Conservation (phyloP, 2,888 invertebrate species). For the Frankliniella intonsa region DNA sequence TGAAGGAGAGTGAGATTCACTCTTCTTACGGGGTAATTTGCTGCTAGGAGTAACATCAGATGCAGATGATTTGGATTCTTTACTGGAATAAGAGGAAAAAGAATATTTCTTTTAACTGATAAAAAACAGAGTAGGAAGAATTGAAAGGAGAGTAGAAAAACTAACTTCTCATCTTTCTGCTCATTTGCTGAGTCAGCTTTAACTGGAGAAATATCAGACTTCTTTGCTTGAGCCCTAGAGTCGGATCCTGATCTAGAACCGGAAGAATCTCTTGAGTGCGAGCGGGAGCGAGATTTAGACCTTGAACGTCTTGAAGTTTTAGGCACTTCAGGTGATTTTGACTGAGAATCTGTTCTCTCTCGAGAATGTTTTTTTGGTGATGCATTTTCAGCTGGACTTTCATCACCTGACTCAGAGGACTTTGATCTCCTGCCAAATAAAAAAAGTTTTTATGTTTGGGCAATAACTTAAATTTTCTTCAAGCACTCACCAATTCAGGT, state of each 20-base stretch:
- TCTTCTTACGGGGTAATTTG: neutral
- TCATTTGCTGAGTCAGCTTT: slow-evolving; percentile 46
- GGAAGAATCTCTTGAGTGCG: neutral
- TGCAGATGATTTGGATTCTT: slow-evolving; percentile 48
- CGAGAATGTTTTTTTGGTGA: slow-evolving; percentile 41
- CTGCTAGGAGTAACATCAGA: slow-evolving; percentile 45
- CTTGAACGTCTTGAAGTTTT: slow-evolving; percentile 40
- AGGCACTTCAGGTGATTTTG: slow-evolving; percentile 47
- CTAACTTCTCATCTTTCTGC: slow-evolving; percentile 46
- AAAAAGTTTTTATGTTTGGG: neutral
- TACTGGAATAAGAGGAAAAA: slow-evolving; percentile 12
- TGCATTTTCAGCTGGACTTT: slow-evolving; percentile 50
- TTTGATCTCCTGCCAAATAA: slow-evolving; percentile 35
- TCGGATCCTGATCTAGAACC: slow-evolving; percentile 35
- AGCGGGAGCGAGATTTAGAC: neutral
- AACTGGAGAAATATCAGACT: slow-evolving; percentile 47
- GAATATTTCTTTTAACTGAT: neutral
- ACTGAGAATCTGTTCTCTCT: slow-evolving; percentile 48
- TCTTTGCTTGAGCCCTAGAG: slow-evolving; percentile 56
- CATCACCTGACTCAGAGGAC: slow-evolving; percentile 51
- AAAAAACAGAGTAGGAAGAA: neutral
- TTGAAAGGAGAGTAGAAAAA: slow-evolving; percentile 32
- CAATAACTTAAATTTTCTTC: neutral
- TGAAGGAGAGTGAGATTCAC: slow-evolving; percentile 33
- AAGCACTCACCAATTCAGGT: neutral